Conservation (phyloP, 2,797 vertebrate genomes). For the Eutrigla gurnardus region DNA sequence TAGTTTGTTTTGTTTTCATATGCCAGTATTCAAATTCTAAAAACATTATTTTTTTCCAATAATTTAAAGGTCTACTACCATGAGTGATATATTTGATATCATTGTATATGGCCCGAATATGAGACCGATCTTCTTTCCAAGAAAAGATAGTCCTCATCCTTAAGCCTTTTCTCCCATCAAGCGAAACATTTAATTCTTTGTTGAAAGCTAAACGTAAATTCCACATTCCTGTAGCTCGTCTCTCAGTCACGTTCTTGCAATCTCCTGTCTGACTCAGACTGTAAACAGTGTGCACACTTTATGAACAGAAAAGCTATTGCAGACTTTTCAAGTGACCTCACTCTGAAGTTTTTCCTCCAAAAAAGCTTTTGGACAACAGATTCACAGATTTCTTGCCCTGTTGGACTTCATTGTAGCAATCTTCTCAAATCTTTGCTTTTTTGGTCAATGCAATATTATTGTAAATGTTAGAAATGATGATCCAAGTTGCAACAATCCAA, state of each 20-base stretch:
- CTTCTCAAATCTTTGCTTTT: background rate
- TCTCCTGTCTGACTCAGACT: background rate
- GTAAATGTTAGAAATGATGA: background rate
- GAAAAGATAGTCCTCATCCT: background rate
- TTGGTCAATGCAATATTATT: background rate
- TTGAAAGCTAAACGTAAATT: background rate
- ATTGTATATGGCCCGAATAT: conserved; percentile 1
- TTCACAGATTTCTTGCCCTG: background rate
- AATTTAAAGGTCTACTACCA: background rate
- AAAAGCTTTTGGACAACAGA: background rate
- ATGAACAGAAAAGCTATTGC: background rate
- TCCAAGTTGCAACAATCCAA: background rate
- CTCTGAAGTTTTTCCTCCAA: background rate
- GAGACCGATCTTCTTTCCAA: background rate
- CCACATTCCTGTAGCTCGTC: background rate
- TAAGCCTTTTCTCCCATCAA: background rate
- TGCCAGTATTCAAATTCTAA: background rate
- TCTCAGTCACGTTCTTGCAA: background rate
- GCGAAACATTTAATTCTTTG: background rate
- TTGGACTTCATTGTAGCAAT: background rate
- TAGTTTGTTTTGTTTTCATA: background rate
- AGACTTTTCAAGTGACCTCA: background rate
- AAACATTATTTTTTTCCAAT: background rate
- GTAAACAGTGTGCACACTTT: background rate
- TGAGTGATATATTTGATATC: background rate